Conservation (phyloP, 2,797 vertebrate genomes). For the Acipenser ruthenus region DNA sequence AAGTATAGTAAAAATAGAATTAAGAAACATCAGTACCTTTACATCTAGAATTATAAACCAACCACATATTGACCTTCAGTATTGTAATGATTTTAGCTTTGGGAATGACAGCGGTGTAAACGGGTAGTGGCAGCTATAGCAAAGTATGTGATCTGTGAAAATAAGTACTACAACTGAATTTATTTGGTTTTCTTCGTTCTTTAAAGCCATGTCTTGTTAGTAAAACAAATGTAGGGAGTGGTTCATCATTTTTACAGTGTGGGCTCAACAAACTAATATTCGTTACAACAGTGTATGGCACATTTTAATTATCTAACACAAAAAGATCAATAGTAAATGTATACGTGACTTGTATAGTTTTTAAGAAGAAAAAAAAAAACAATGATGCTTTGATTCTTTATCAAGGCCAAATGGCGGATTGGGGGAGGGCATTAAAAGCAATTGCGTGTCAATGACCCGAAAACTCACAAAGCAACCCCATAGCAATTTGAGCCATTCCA, state of each 20-base stretch:
- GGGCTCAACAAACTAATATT: conserved; percentile 7
- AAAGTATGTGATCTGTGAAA: not conserved
- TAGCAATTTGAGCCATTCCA: not conserved
- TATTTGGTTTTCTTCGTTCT: not conserved
- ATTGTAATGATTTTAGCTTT: too few species aligned
- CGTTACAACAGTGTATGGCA: not conserved
- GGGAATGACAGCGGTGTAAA: too few species aligned
- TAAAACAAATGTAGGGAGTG: not conserved
- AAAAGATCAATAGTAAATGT: not conserved
- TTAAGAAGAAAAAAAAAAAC: too few species aligned
- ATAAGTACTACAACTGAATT: not conserved
- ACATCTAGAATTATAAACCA: too few species aligned
- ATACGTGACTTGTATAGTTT: too few species aligned
- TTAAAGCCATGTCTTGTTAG: not conserved
- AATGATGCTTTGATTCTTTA: not conserved
- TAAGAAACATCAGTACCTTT: too few species aligned
- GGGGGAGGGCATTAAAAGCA: not conserved
- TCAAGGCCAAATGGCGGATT: not conserved
- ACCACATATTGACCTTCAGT: too few species aligned
- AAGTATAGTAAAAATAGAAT: too few species aligned
- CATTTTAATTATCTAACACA: conserved; percentile 1
- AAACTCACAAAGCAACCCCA: not conserved
- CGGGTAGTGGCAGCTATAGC: too few species aligned
- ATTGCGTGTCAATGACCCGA: not conserved
- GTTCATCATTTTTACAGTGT: not conserved